Evolutionary conservation across 1,140 invertebrate genomes (phyloP), one percentile per base, ranked within the genome.

Genomic region (Myzus persicae): DNA sequence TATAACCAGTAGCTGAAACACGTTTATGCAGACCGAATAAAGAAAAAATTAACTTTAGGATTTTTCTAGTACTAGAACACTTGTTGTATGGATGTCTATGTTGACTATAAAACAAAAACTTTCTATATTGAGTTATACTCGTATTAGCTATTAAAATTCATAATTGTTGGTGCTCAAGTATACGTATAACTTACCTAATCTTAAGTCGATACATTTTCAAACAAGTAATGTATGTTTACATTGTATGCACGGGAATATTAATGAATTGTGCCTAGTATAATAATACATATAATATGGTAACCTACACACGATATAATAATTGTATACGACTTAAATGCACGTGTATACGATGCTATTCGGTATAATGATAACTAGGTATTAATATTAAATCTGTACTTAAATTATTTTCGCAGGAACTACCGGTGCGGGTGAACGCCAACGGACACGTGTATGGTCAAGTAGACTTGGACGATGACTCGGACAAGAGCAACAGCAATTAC

Each of bases 401-500:
- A 85, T 54, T 54, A 44, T 76, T n/a, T 92, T 92, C 51, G 40
- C 93, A 95, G 94, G 95, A 95, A 85, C 93, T 95, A 59, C 94
- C 95, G 94, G 94, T 95, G 90, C 94, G 95, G 90, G 94, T 95
- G 93, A 95, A 94, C 93, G 94, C 95, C 94, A 96, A 96, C 94
- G 96, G 96, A 42, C 96, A 96, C 94, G 95, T 96, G 93, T 96
- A 96, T 94, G 96, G 96, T 93, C 96, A 96, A 94, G 95, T 96
- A 31, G 95, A 95, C 6, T 95, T 95, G 46, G 96, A 96, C 40
- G 91, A 93, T 5, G 96, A 96, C 36, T 93, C 94, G 20, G 88
- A 94, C 88, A 96, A 96, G 94, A 95, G 94, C 93, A 95, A 95
- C 46, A 93, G 76, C 22, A 93, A 93, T 51, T 93, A 93, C 24